Conservation (phyloP, 2,888 invertebrate species). For the Norana najaformis region DNA sequence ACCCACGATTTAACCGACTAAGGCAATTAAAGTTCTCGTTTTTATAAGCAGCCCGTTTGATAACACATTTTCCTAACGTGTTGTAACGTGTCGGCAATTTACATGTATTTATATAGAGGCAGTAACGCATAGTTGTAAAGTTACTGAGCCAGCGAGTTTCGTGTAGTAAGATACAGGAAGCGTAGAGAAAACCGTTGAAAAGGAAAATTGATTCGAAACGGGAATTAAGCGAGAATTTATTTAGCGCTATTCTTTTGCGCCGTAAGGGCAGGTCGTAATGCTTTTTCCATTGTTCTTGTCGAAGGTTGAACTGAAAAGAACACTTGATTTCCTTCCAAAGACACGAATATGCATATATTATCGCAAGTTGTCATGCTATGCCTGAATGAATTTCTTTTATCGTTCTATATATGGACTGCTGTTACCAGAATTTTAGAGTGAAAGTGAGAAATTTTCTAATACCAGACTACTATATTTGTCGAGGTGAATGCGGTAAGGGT, state of each 20-base stretch:
- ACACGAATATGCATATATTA: neutral
- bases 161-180: neutral
- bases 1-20: neutral
- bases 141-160: neutral
- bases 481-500: too few species aligned
- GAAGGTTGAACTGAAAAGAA: neutral
- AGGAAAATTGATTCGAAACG: neutral
- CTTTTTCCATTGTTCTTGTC: neutral
- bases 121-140: neutral
- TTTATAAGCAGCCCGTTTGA: neutral
- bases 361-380: neutral
- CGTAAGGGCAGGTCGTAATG: neutral
- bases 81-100: neutral
- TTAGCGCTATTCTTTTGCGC: neutral
- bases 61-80: neutral
- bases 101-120: neutral
- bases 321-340: slow-evolving; percentile 2
- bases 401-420: neutral
- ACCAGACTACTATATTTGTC: too few species aligned
- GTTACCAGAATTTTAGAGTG: neutral
- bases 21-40: neutral
- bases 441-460: neutral
- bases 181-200: neutral
- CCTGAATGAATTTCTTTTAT: neutral
- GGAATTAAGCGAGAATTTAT: neutral